Percentiles rank a stretch among this genome's conserved stretches.
Evolutionary conservation across 2,888 invertebrate genomes (phyloP).

Genomic region (Nemotelus nigrinus): DNA sequence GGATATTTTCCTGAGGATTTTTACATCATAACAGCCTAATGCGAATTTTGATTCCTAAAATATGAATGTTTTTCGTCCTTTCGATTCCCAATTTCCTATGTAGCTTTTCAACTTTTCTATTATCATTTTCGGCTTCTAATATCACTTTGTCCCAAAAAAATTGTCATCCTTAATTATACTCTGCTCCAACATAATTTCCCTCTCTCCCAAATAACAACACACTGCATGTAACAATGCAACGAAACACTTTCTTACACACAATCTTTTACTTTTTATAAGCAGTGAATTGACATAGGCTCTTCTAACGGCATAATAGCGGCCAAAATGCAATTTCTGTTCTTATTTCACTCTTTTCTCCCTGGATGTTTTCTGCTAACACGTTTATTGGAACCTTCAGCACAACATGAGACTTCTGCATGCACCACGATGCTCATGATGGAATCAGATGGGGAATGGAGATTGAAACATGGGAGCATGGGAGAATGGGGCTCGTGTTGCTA

Average conservation of each 20-base stretch:
- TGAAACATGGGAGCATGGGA: not conserved
- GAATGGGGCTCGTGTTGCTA: no score
- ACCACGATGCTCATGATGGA: not conserved
- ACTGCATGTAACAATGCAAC: not conserved
- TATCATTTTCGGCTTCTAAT: no score
- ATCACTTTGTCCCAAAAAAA: no score
- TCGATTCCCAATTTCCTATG: no score
- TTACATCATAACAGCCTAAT: no score
- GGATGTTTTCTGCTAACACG: no score
- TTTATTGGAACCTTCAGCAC: no score
- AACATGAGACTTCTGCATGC: not conserved
- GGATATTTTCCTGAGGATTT: no score
- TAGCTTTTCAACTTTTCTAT: no score
- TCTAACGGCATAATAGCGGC: constrained; percentile 39
- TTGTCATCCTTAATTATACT: not conserved
- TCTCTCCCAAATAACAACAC: not conserved
- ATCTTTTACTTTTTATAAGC: not conserved
- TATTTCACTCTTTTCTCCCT: no score
- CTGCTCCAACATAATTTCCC: not conserved
- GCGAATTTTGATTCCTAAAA: no score
- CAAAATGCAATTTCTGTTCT: constrained; percentile 13
- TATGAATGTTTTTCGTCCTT: no score
- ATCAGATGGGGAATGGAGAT: not conserved
- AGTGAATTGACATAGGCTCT: constrained; percentile 1
- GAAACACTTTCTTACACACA: not conserved